Base-by-base conservation (phyloP, 2,888 invertebrate genomes). In the Platycnemis pennipes region DNA sequence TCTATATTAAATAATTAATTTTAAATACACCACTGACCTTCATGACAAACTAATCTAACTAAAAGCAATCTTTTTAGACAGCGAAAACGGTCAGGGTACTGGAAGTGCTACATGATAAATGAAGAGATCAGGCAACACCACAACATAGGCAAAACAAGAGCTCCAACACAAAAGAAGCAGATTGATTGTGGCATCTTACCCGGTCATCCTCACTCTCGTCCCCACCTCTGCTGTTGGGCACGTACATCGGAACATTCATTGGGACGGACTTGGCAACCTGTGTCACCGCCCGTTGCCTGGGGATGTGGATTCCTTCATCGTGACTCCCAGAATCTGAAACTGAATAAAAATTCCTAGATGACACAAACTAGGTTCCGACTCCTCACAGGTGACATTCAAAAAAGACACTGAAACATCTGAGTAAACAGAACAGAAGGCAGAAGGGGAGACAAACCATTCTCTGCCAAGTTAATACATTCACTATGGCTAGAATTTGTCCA, bases 221-320 rank as follows among this genome's bases (percentile, higher is more conserved):
- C 94, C 95, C 95, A 95, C 96, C 96, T 95, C 97, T 96, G 95
- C 96, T 95, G 95, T 95, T 95, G 94, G 91, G 91, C 63, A 91
- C 69, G n/a, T 91, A 97, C 94, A 96, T 96, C 94, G 98, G 98
- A 96, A 98, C 98, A 96, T 97, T 98, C 96, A 98, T 98, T 77
- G 98, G 98, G 96, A 98, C 97, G 95, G 98, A 98, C 96, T 98
- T 98, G 87, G 98, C 98, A 95, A 98, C 95, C 94, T 96, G 97
- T 94, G 97, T 97, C 42, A 96, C 96, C 88, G 96, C 96, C 94
- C 96, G 96, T 94, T 95, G 95, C 94, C 97, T 97, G 7, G 97
- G 96, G 95, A 97, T 97, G 95, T 97, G 97, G 95, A 97, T 97
- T 87, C 97, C 97, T 96, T 97, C 98, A 95, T 97, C 97, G 95